Percentiles rank a stretch among this genome's conserved stretches.
Evolutionary conservation across 2,113 vertebrate genomes (phyloP).

Genomic region (Lophotis ruficrista): DNA sequence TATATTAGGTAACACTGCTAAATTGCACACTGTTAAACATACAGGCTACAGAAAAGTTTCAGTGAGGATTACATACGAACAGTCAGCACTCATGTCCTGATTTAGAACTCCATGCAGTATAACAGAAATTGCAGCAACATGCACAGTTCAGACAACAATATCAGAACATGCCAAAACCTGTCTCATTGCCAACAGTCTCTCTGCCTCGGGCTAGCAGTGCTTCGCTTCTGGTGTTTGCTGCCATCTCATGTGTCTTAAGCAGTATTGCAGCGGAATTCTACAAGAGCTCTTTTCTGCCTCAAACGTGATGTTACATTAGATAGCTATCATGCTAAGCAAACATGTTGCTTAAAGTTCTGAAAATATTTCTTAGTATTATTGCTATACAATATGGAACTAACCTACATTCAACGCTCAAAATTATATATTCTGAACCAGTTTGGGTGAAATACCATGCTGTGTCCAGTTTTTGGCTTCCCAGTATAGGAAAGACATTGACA

Average conservation of each 20-base stretch:
- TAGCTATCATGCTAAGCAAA: neutral
- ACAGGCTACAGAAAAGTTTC: neutral
- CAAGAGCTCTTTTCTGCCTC: rapidly evolving
- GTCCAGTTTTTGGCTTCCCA: neutral
- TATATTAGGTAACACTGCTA: neutral
- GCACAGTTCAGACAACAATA: neutral
- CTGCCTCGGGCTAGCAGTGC: rapidly evolving
- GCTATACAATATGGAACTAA: neutral
- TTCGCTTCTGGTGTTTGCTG: neutral
- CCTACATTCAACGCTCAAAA: neutral
- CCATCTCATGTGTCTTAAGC: neutral
- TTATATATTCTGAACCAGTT: neutral
- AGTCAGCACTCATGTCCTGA: neutral
- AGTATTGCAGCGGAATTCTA: neutral
- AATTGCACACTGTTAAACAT: neutral
- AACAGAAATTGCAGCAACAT: neutral
- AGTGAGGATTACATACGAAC: neutral
- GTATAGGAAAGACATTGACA: neutral
- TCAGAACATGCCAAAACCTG: neutral
- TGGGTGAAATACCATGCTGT: neutral
- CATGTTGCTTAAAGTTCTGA: neutral
- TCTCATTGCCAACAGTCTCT: neutral
- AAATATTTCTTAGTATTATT: neutral
- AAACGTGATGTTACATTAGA: neutral
- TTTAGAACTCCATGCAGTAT: neutral